Evolutionary conservation across 2,113 vertebrate genomes (phyloP).

Genomic region (Ivindomyrus marchei): DNA sequence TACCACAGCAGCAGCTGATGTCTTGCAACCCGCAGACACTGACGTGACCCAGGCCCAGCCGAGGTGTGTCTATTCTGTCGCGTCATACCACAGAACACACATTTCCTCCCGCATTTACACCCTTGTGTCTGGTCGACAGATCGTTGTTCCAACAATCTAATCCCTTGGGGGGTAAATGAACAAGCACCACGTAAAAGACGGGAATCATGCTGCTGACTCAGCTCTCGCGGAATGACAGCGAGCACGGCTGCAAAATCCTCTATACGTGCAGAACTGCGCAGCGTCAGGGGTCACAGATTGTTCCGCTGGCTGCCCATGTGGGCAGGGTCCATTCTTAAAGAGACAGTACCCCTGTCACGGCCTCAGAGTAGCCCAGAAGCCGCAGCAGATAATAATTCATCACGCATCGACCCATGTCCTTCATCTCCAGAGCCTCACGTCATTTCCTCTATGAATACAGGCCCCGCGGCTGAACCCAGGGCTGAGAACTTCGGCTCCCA

Average conservation of each 20-base stretch:
- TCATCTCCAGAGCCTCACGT: neutral
- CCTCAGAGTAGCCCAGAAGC: neutral
- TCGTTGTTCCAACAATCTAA: neutral
- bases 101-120: neutral
- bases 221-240: neutral
- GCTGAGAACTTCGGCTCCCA: neutral
- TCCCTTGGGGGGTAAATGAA: neutral
- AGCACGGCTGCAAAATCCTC: neutral
- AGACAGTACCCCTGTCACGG: neutral
- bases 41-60: neutral
- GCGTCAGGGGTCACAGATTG: neutral
- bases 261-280: neutral
- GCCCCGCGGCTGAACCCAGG: neutral
- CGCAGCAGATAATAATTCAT: neutral
- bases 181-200: neutral
- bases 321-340: neutral
- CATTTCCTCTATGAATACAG: neutral
- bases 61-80: neutral
- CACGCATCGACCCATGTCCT: neutral
- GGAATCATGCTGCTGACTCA: neutral
- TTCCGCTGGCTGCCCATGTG: neutral
- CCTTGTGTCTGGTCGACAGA: neutral
- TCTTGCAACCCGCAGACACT: neutral
- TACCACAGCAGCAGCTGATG: neutral
- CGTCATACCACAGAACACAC: neutral